These are phyloP conservation scores for Xiphorhynchus erythropygius DNA, from an alignment of 2,797 vertebrate species.

Conservation along the genomic window DNA sequence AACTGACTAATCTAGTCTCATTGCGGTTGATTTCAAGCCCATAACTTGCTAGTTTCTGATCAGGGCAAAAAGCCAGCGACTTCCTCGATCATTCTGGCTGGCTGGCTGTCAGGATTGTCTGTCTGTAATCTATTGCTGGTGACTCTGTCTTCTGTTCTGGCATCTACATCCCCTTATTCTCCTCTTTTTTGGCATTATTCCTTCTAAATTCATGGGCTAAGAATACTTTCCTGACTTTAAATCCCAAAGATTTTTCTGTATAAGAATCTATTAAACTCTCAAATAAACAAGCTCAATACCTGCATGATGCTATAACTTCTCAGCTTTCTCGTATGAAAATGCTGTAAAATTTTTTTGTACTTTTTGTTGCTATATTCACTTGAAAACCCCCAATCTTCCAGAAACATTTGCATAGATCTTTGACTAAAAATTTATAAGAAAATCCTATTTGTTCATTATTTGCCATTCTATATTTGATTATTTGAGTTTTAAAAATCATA, in stretches of 20 bases:
- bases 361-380: not conserved
- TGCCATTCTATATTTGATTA: not conserved
- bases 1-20: not conserved
- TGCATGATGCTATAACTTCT: not conserved
- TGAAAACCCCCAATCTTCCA: fast-evolving
- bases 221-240: not conserved
- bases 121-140: not conserved
- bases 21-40: not conserved
- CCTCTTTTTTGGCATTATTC: not conserved
- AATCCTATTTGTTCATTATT: not conserved
- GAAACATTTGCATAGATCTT: not conserved
- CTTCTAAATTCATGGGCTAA: not conserved
- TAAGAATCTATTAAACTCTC: not conserved
- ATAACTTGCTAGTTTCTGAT: not conserved
- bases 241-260: not conserved
- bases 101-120: not conserved
- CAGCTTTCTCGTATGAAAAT: not conserved
- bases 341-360: not conserved
- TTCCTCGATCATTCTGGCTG: not conserved
- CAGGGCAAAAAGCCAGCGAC: not conserved
- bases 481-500: not conserved
- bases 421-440: not conserved
- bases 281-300: not conserved
- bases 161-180: not conserved
- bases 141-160: not conserved